Evolutionary conservation across 2,113 vertebrate species (phyloP).

Genomic region (Notothenia rossii): DNA sequence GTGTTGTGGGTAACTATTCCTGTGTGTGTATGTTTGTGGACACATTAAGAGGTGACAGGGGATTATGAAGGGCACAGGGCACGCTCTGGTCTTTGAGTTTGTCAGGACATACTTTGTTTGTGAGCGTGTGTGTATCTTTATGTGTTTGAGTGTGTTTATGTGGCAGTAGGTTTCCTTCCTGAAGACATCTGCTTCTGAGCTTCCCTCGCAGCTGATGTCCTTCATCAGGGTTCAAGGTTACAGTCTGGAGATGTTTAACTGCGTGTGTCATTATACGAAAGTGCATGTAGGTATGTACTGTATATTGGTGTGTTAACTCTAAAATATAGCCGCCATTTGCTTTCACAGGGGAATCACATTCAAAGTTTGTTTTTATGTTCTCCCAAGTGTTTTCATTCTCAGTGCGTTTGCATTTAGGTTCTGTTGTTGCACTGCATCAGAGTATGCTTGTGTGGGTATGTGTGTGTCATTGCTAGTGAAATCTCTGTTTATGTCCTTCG

Average conservation of each 20-base stretch:
- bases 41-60: slow-evolving; percentile 45
- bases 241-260: slow-evolving; percentile 32
- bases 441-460: not conserved
- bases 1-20: slow-evolving; percentile 52
- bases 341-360: slow-evolving; percentile 30
- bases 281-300: not conserved
- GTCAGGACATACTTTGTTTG: slow-evolving; percentile 7
- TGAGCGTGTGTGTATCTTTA: slow-evolving; percentile 31
- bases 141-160: slow-evolving; percentile 61
- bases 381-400: slow-evolving; percentile 34
- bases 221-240: slow-evolving; percentile 33
- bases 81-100: slow-evolving; percentile 22
- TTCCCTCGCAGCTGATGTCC: slow-evolving; percentile 52
- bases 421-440: slow-evolving; percentile 23
- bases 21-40: slow-evolving; percentile 15
- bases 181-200: slow-evolving; percentile 59
- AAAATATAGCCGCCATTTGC: slow-evolving; percentile 34
- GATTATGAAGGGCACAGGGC: slow-evolving; percentile 42
- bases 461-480: slow-evolving; percentile 15
- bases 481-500: slow-evolving; percentile 31
- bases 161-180: slow-evolving; percentile 42
- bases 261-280: not conserved
- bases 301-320: slow-evolving; percentile 15
- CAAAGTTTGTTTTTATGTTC: slow-evolving; percentile 43
- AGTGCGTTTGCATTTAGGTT: slow-evolving; percentile 4